Evolutionary conservation across 2,888 invertebrate species (phyloP).

Genomic region (Ethmia dodecea): DNA sequence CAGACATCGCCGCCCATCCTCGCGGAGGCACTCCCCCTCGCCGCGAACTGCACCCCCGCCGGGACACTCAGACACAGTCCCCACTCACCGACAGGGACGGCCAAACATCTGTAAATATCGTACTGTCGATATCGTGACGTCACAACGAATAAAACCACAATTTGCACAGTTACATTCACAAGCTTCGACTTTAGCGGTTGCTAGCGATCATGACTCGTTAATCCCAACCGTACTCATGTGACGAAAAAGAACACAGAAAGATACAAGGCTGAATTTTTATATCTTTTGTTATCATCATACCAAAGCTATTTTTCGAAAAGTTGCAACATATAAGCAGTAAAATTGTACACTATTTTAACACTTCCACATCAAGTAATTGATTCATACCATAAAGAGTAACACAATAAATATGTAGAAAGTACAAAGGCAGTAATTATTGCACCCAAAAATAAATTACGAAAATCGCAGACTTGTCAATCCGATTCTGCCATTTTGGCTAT

Average conservation of each 20-base stretch:
- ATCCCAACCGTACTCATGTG: slow-evolving; percentile 49
- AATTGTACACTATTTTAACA: slow-evolving; percentile 24
- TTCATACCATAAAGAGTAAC: slow-evolving; percentile 30
- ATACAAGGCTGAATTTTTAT: slow-evolving; percentile 65
- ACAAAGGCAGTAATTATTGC: slow-evolving; percentile 49
- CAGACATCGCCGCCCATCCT: slow-evolving; percentile 81
- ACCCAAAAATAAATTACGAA: slow-evolving; percentile 70
- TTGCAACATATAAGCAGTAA: slow-evolving; percentile 43
- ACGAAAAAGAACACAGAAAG: slow-evolving; percentile 54
- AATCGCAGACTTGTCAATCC: slow-evolving; percentile 69
- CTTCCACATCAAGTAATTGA: slow-evolving; percentile 19
- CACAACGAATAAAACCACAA: slow-evolving; percentile 67
- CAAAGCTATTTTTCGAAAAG: slow-evolving; percentile 57
- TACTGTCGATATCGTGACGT: slow-evolving; percentile 69
- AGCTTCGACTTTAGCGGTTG: slow-evolving; percentile 36
- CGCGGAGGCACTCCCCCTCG: slow-evolving; percentile 65
- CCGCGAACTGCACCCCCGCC: slow-evolving; percentile 50
- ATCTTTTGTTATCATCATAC: slow-evolving; percentile 75
- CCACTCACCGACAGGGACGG: slow-evolving; percentile 47
- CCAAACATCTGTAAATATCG: slow-evolving; percentile 64
- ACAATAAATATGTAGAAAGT: slow-evolving; percentile 31
- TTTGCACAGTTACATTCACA: slow-evolving; percentile 61
- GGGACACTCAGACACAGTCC: slow-evolving; percentile 30
- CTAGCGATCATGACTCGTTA: slow-evolving; percentile 51
- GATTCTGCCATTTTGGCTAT: slow-evolving; percentile 69